These are phyloP conservation scores for Stramonita haemastoma DNA, from an alignment of 2,888 invertebrate species.

Conservation along the genomic window DNA sequence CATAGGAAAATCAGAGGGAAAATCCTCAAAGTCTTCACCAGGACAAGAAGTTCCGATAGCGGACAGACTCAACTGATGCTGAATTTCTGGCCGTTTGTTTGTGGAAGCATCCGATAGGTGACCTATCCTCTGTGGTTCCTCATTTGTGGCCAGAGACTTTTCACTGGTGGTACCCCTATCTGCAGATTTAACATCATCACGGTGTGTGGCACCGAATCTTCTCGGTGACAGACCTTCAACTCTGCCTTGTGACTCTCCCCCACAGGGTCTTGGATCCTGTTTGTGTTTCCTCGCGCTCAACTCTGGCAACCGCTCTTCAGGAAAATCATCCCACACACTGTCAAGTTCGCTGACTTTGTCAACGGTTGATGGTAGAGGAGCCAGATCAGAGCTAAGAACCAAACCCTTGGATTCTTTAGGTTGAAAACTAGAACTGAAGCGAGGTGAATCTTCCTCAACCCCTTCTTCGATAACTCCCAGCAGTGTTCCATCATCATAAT, in stretches of 20 bases:
- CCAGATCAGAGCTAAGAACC: not conserved
- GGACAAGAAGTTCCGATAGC: constrained; percentile 3
- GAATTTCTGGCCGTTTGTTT: not conserved
- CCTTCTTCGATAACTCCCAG: not conserved
- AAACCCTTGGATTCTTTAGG: not conserved
- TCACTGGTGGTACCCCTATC: not conserved
- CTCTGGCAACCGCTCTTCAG: not conserved
- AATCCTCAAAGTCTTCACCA: not conserved
- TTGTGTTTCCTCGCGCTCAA: not conserved
- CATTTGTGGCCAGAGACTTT: not conserved
- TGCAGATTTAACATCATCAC: not conserved
- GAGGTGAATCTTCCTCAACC: constrained; percentile 24
- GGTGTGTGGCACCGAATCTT: not conserved
- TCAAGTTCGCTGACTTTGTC: too few species aligned
- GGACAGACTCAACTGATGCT: constrained; percentile 6
- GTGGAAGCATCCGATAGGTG: not conserved
- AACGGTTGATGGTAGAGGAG: not conserved
- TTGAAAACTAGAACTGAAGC: constrained; percentile 37
- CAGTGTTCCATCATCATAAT: constrained; percentile 26
- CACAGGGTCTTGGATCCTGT: not conserved
- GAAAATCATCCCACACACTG: not conserved
- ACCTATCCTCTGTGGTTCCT: not conserved
- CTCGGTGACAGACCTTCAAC: not conserved
- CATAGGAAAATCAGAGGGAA: not conserved
- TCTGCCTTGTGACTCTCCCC: not conserved